Percentiles rank a stretch among this genome's conserved stretches.
Evolutionary conservation across 64 coral and sea anemone species (phyloP).

Genomic region (Anthopleura sola): DNA sequence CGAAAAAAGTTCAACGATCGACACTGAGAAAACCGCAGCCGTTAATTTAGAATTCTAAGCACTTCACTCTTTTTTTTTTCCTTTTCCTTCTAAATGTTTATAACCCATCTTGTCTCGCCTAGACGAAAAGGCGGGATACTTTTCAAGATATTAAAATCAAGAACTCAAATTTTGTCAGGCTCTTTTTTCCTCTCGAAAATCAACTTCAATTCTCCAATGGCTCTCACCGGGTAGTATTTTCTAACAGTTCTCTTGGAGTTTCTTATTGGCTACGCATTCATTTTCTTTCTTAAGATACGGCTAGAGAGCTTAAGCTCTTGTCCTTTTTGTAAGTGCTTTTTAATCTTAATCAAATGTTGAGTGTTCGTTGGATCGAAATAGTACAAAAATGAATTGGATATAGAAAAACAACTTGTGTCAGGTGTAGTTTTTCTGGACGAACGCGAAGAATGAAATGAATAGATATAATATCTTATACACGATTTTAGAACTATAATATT

Average conservation of each 20-base stretch:
- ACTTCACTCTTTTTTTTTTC: too few species aligned
- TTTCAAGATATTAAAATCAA: too few species aligned
- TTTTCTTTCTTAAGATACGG: neutral
- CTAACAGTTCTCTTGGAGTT: neutral
- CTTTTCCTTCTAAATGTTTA: too few species aligned
- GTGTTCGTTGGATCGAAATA: neutral
- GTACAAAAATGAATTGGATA: neutral
- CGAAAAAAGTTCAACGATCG: too few species aligned
- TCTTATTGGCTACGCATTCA: neutral
- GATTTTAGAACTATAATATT: neutral
- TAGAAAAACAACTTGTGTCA: neutral
- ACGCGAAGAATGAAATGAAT: neutral
- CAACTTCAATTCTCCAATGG: neutral
- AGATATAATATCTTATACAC: neutral
- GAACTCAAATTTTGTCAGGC: neutral
- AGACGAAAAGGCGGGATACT: too few species aligned
- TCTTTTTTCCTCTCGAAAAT: neutral
- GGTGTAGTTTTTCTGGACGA: too few species aligned
- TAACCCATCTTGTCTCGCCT: too few species aligned
- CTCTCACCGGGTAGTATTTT: neutral
- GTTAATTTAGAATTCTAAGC: too few species aligned
- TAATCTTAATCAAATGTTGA: constrained; percentile 6
- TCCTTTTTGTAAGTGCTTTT: neutral
- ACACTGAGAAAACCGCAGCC: too few species aligned
- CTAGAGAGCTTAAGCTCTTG: neutral